Conservation (phyloP, 2,797 vertebrate genomes). For the Myripristis jacobus region DNA sequence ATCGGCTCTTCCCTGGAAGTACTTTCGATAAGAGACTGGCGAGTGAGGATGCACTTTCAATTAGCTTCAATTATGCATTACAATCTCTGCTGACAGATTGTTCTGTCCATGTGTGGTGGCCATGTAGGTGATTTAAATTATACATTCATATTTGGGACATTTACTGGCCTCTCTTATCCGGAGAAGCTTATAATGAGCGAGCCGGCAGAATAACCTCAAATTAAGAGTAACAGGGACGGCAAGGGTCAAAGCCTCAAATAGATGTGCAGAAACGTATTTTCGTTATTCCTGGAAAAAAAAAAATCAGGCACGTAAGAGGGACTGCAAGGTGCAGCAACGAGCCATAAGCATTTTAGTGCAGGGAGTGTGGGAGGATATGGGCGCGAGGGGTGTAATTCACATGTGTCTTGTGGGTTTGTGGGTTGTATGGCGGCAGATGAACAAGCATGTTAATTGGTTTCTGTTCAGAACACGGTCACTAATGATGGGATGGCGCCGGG, state of each 20-base stretch:
- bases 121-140: slow-evolving; percentile 45
- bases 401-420: slow-evolving; percentile 3
- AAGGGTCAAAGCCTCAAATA: not conserved
- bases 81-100: slow-evolving; percentile 25
- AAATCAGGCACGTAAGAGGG: too few species aligned
- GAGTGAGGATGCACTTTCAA: slow-evolving; percentile 27
- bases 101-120: not conserved
- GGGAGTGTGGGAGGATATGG: not conserved
- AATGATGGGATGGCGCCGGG: slow-evolving; percentile 19
- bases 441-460: slow-evolving; percentile 23
- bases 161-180: not conserved
- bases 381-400: too few species aligned
- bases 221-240: too few species aligned
- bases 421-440: slow-evolving; percentile 1
- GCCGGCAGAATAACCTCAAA: not conserved
- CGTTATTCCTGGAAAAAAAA: not conserved
- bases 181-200: not conserved
- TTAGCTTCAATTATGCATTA: slow-evolving; percentile 51
- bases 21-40: slow-evolving; percentile 33
- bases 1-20: not conserved
- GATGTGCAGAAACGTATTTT: not conserved
- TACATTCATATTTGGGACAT: slow-evolving; percentile 29
- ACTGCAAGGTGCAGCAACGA: not conserved
- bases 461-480: slow-evolving; percentile 31
- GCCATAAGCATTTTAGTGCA: not conserved